Base-by-base conservation (phyloP, 2,113 vertebrate species). In the Nycticorax nycticorax region DNA sequence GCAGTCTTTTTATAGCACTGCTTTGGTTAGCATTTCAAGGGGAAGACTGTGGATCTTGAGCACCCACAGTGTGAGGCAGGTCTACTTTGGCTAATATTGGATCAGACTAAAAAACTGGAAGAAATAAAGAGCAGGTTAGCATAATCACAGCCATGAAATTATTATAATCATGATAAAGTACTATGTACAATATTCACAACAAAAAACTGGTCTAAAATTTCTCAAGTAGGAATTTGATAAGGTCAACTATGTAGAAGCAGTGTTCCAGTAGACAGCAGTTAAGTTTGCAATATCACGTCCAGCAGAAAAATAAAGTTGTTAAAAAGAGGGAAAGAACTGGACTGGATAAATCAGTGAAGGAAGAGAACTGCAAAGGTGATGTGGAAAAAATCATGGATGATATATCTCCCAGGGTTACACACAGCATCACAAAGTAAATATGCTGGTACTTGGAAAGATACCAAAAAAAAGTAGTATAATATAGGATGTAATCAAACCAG, bases 71-170 rank as follows among this genome's bases (percentile, higher is more conserved):
- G 14, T 39, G 26, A 73, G 64, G 41, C 72, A 79, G 32, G 28
- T 60, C 91, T 75, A 8, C 21, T 77, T 75, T 43, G 17, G 56
- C 80, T 87, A 85, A 78, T 89, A 90, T 15, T 84, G 69, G 72
- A 93, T 81, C 15, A 63, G 55, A 87, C 68, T 71, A 81, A 93
- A 93, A 91, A 94, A 93, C 75, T 66, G 24, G 32, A 24, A 76
- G 55, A 84, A 89, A 81, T 71, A 86, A 94, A 96, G 60, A 56
- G n/a, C 69, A 92, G 39, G 47, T 60, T 43, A 52, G 35, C 32
- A 43, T 72, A 52, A 78, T 21, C 56, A 67, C 39, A 88, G 32
- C 10, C 41, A 48, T 22, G 3, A 72, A 68, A 60, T 91, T n/a
- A 68, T 84, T 66, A 14, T 37, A 68, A 45, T 24, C 10, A 22